Evolutionary conservation across 2,888 invertebrate species (phyloP).

Genomic region (Parapristionchus giblindavisi): DNA sequence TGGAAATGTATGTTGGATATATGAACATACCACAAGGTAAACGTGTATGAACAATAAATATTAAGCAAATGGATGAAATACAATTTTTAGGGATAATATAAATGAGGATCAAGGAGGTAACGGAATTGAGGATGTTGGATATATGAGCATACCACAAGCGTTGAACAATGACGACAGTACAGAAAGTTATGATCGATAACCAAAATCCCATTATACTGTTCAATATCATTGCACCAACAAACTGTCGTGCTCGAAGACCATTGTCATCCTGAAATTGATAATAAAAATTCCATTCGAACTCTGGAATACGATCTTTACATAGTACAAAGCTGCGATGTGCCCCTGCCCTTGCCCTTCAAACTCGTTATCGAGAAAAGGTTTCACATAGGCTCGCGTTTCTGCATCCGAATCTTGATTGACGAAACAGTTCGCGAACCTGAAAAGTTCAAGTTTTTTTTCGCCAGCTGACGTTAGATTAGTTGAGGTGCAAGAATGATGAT

Average conservation of each 20-base stretch:
- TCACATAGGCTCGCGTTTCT: background rate
- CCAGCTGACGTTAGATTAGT: too few relatives aligned
- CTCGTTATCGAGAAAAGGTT: constrained; percentile 4
- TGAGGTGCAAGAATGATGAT: too few relatives aligned
- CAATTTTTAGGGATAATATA: too few relatives aligned
- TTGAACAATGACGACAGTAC: background rate
- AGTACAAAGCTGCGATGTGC: constrained; percentile 14
- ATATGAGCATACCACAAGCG: background rate
- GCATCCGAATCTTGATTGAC: constrained; percentile 13
- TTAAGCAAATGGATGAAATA: too few relatives aligned
- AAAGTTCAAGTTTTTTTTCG: background rate
- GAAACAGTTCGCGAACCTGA: constrained; percentile 10
- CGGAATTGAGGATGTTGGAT: too few relatives aligned
- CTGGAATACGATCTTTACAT: background rate
- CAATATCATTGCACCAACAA: background rate
- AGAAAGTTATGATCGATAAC: background rate
- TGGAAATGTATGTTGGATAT: too few relatives aligned
- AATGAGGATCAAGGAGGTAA: too few relatives aligned
- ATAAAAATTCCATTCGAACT: background rate
- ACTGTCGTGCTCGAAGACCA: background rate
- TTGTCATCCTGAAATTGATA: background rate
- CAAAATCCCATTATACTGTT: constrained; percentile 16
- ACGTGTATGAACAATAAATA: too few relatives aligned
- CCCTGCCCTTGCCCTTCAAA: background rate
- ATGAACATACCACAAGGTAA: too few relatives aligned